Evolutionary conservation across 2,113 vertebrate genomes (phyloP).

Genomic region (Solenodon paradoxus): DNA sequence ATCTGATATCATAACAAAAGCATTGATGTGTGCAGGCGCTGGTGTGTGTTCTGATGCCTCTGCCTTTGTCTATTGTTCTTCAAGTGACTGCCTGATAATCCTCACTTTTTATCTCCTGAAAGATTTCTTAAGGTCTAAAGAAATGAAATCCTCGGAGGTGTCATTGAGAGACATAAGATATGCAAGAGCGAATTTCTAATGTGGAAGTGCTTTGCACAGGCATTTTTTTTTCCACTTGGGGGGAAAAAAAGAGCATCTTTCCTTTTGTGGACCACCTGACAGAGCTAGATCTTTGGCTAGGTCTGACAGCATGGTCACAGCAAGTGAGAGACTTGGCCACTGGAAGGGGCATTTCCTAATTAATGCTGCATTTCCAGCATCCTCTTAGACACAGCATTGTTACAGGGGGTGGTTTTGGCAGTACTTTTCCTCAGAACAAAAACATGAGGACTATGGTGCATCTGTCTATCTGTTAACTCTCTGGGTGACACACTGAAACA

Average conservation of each 20-base stretch:
- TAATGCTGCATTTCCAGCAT: not conserved
- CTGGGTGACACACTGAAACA: not conserved
- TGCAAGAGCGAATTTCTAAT: conserved; percentile 58
- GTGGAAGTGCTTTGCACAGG: not conserved
- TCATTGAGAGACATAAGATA: conserved; percentile 47
- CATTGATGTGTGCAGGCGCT: conserved; percentile 15
- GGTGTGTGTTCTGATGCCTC: not conserved
- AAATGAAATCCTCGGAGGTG: conserved; percentile 66
- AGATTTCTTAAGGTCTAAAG: conserved; percentile 59
- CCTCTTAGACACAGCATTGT: not conserved
- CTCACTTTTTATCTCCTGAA: conserved; percentile 48
- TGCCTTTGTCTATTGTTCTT: conserved; percentile 51
- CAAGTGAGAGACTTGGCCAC: not conserved
- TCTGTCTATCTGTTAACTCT: conserved; percentile 44
- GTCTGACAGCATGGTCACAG: conserved; percentile 8
- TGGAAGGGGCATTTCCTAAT: conserved; percentile 36
- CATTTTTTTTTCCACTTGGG: conserved; percentile 1
- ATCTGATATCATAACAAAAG: conserved; percentile 47
- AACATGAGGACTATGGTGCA: conserved; percentile 4
- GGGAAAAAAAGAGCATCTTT: not conserved
- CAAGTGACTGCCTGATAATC: conserved; percentile 49
- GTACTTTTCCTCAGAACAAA: conserved; percentile 35
- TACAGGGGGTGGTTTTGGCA: conserved; percentile 35
- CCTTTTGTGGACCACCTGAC: conserved; percentile 23
- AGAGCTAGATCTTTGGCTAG: not conserved